A percentile compares a stretch with the other conserved stretches of the same genome.
These are phyloP conservation scores for Stenurella melanura DNA, from an alignment of 2,888 invertebrate genomes.

Conservation along the genomic window DNA sequence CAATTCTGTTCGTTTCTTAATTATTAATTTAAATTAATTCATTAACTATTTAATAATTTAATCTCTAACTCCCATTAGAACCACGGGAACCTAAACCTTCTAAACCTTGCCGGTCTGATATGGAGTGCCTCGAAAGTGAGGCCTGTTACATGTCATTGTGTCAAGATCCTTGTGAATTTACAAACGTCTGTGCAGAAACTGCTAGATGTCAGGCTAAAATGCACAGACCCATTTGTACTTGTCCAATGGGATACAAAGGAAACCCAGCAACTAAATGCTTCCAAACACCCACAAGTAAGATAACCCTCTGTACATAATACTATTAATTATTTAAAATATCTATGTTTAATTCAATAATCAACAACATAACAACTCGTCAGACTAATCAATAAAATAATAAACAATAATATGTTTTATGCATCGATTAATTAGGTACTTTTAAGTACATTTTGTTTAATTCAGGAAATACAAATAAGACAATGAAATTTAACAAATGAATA, in stretches of 20 bases:
- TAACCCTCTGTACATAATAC: slow-evolving; percentile 55
- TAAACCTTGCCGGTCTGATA: slow-evolving; percentile 88
- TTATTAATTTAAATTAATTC: slow-evolving; percentile 25
- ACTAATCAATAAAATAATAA: slow-evolving; percentile 48
- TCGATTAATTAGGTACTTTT: too few species aligned
- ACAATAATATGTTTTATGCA: neutral
- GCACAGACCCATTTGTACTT: slow-evolving; percentile 89
- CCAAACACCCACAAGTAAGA: slow-evolving; percentile 86
- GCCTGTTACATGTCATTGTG: slow-evolving; percentile 89
- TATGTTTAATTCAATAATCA: slow-evolving; percentile 19
- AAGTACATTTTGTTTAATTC: too few species aligned
- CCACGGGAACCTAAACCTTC: slow-evolving; percentile 82
- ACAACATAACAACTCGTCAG: slow-evolving; percentile 43
- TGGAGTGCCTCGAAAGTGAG: slow-evolving; percentile 88
- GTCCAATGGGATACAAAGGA: slow-evolving; percentile 87
- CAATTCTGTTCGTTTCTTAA: slow-evolving; percentile 2
- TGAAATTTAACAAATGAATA: too few species aligned
- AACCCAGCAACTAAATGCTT: slow-evolving; percentile 88
- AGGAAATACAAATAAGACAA: too few species aligned
- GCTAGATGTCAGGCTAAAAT: slow-evolving; percentile 88
- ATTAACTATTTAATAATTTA: slow-evolving; percentile 54
- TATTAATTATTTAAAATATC: slow-evolving; percentile 29
- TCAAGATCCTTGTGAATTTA: slow-evolving; percentile 89
- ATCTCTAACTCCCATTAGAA: slow-evolving; percentile 75
- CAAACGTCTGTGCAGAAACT: slow-evolving; percentile 83